Conservation (phyloP, 2,113 vertebrate genomes). For the Dasyurus viverrinus region DNA sequence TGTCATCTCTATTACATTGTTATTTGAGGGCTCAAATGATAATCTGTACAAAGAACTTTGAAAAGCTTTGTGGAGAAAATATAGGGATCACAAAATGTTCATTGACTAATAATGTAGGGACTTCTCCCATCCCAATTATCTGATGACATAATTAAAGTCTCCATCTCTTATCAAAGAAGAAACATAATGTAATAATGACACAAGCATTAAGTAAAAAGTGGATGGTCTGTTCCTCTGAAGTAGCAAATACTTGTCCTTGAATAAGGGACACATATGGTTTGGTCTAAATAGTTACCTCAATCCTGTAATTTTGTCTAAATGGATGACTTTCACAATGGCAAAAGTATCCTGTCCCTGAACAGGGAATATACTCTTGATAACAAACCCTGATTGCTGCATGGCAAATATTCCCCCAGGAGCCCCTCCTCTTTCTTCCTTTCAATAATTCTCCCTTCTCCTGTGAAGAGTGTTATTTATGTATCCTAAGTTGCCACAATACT, state of each 20-base stretch:
- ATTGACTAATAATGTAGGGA: not conserved
- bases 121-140: not conserved
- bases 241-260: not conserved
- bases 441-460: not conserved
- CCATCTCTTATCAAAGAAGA: not conserved
- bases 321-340: not conserved
- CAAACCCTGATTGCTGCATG: not conserved
- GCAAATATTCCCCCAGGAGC: not conserved
- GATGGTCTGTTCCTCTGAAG: not conserved
- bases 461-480: not conserved
- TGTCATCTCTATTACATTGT: not conserved
- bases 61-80: not conserved
- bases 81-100: not conserved
- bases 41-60: not conserved
- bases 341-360: not conserved
- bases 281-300: not conserved
- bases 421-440: not conserved
- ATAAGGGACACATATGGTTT: not conserved
- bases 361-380: not conserved
- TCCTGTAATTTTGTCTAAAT: not conserved
- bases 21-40: not conserved
- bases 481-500: not conserved
- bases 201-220: not conserved
- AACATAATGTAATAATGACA: not conserved
- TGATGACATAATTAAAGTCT: not conserved